Evolutionary conservation across 1,140 invertebrate genomes (phyloP).

Genomic region (Achroia grisella): DNA sequence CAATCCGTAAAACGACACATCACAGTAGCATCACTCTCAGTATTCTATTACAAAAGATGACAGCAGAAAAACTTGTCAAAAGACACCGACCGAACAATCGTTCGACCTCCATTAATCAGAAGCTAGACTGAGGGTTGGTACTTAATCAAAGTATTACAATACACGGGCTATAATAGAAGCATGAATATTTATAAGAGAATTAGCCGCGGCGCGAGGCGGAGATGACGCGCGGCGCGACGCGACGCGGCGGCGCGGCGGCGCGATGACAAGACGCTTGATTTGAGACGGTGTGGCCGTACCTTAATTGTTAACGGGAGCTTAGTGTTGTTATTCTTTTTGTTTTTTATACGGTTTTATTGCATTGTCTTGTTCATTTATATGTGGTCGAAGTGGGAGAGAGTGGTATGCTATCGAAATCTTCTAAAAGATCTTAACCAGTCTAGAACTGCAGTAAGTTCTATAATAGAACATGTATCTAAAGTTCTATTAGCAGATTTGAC

Average conservation of each 20-base stretch:
- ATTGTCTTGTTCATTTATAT: no score
- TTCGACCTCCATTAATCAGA: conserved; percentile 44
- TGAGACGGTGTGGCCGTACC: conserved; percentile 41
- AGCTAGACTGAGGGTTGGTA: conserved; percentile 32
- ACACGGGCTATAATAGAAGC: conserved; percentile 44
- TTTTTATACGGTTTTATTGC: conserved; percentile 21
- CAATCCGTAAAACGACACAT: conserved; percentile 7
- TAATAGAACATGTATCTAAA: no score
- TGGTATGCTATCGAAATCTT: no score
- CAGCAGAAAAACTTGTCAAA: conserved; percentile 28
- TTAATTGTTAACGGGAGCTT: conserved; percentile 38
- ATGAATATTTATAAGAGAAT: conserved; percentile 68
- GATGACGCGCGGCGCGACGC: conserved; percentile 7
- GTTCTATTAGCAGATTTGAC: no score
- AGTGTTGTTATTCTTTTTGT: conserved; percentile 11
- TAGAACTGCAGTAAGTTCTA: no score
- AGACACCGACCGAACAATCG: conserved; percentile 38
- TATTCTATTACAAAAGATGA: conserved; percentile 1
- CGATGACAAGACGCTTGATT: conserved; percentile 14
- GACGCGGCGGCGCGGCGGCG: conserved; percentile 13
- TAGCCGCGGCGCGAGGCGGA: conserved; percentile 22
- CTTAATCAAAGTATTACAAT: conserved; percentile 69
- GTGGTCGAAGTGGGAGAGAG: no score
- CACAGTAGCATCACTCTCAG: conserved; percentile 30
- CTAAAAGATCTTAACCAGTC: no score